phyloP scores from a whole-genome alignment of 2,888 invertebrate genomes.

The Dione juno region DNA sequence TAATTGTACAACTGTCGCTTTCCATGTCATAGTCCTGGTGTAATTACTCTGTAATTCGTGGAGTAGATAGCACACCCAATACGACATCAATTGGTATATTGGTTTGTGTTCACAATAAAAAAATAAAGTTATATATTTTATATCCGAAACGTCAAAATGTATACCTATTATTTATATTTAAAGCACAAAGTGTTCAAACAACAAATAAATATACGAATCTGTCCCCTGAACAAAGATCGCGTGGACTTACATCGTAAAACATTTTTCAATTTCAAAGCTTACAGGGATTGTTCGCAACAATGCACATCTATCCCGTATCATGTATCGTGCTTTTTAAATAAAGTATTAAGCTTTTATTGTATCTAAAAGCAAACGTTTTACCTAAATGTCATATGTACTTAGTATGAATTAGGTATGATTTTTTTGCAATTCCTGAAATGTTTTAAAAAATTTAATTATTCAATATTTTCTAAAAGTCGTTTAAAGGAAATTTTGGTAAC shows the following conservation, averaged over 20 bases:
- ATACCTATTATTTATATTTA: not conserved
- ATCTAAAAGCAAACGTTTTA: not conserved
- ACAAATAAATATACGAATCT: conserved; percentile 11
- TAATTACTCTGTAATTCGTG: no score
- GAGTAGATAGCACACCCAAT: no score
- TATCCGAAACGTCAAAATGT: not conserved
- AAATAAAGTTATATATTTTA: not conserved
- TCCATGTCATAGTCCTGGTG: no score
- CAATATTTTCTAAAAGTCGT: no score
- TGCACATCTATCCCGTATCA: conserved; percentile 22
- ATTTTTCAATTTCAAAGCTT: conserved; percentile 35
- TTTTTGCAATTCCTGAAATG: no score
- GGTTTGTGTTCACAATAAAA: no score
- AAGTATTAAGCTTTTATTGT: conserved; percentile 11
- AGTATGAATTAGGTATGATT: no score
- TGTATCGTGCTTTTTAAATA: conserved; percentile 18
- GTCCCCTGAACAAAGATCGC: conserved; percentile 22
- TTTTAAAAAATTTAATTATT: no score
- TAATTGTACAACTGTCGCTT: no score
- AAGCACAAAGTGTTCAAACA: not conserved
- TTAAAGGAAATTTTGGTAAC: no score
- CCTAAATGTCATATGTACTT: no score
- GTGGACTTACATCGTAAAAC: conserved; percentile 31
- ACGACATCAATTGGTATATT: no score
- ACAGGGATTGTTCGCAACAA: conserved; percentile 23